phyloP scores from a whole-genome alignment of 2,888 invertebrate species.

The Hermodice carunculata region DNA sequence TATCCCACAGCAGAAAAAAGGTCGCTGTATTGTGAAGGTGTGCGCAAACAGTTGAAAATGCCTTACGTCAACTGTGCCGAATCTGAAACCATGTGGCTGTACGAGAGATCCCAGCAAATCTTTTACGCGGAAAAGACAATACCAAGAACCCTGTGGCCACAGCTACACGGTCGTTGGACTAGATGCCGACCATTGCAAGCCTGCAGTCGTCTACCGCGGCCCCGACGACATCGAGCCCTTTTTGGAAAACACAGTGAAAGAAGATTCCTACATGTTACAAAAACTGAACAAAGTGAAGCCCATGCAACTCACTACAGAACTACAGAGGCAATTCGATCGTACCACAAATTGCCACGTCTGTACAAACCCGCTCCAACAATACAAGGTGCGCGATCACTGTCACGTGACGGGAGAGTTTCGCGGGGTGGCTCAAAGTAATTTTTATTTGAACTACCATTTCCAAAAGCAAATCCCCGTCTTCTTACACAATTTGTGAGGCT shows the following conservation, averaged over 20 bases:
- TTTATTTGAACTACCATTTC: background rate
- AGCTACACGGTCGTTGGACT: no score
- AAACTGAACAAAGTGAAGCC: background rate
- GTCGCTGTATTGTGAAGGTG: constrained; percentile 1
- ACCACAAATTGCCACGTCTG: constrained; percentile 4
- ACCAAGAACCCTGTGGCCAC: no score
- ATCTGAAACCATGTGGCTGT: background rate
- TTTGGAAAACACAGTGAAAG: background rate
- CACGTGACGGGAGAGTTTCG: constrained; percentile 27
- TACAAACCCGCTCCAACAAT: background rate
- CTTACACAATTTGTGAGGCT: constrained; percentile 16
- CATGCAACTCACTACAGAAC: background rate
- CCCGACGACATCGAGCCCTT: constrained; percentile 15
- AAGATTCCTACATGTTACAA: background rate
- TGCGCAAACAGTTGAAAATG: background rate
- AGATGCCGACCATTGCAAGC: background rate
- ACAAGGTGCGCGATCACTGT: constrained; percentile 25
- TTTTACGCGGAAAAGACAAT: constrained; percentile 1
- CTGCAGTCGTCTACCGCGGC: constrained; percentile 27
- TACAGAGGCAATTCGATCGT: background rate
- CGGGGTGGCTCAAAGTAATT: constrained; percentile 31
- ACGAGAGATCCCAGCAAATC: constrained; percentile 2
- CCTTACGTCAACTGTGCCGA: constrained; percentile 13
- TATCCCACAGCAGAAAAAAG: no score
- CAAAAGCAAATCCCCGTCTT: constrained; percentile 10